phyloP scores from a whole-genome alignment of 2,888 invertebrate genomes.

The Sphaerophoria rueppellii region DNA sequence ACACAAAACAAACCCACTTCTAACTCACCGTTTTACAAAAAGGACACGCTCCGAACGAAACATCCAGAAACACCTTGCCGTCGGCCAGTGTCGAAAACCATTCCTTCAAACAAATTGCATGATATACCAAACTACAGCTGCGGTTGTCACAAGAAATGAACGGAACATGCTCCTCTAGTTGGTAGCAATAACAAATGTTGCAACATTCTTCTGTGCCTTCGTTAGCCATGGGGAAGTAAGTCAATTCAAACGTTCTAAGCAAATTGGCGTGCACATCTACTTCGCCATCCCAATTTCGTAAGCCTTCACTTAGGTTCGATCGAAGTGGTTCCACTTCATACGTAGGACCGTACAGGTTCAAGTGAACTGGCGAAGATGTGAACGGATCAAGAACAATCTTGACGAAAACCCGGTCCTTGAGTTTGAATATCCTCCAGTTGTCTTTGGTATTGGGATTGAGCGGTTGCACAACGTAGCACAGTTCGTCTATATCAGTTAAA shows the following conservation, averaged over 20 bases:
- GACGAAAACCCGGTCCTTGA: slow-evolving; percentile 79
- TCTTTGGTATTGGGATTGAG: slow-evolving; percentile 77
- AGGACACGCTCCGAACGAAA: slow-evolving; percentile 80
- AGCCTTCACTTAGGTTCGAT: slow-evolving; percentile 78
- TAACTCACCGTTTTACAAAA: slow-evolving; percentile 80
- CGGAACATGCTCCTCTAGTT: slow-evolving; percentile 79
- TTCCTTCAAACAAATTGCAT: slow-evolving; percentile 79
- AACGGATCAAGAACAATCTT: slow-evolving; percentile 80
- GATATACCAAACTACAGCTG: slow-evolving; percentile 79
- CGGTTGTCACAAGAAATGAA: slow-evolving; percentile 80
- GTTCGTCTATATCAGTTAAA: slow-evolving; percentile 78
- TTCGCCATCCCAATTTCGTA: slow-evolving; percentile 79
- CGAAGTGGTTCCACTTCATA: slow-evolving; percentile 78
- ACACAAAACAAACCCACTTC: background rate
- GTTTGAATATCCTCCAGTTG: slow-evolving; percentile 79
- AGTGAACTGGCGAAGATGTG: slow-evolving; percentile 77
- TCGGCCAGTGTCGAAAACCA: slow-evolving; percentile 80
- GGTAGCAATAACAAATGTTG: slow-evolving; percentile 80
- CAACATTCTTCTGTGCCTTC: slow-evolving; percentile 76
- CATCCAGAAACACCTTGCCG: slow-evolving; percentile 79
- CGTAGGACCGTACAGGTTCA: slow-evolving; percentile 81
- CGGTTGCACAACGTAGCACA: slow-evolving; percentile 81
- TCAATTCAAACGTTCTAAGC: slow-evolving; percentile 80
- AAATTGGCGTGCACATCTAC: slow-evolving; percentile 80
- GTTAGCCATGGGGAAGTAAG: slow-evolving; percentile 80